Evolutionary conservation across 2,888 invertebrate genomes (phyloP), one percentile per base, ranked within the genome.

Genomic region (Sarcophaga variegata): DNA sequence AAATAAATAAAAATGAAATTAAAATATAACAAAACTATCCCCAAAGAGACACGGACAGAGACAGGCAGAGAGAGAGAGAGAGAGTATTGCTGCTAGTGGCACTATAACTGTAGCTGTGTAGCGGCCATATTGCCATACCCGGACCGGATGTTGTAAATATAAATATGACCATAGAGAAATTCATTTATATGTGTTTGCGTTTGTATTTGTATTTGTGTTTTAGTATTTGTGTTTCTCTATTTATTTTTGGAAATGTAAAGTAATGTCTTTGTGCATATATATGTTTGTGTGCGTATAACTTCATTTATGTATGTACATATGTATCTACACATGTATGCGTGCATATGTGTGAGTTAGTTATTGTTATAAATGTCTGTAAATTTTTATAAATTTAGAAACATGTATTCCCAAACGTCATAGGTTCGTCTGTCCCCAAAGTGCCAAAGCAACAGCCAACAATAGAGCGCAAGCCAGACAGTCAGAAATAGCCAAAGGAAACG

Each of bases 321-420:
- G 69, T 22, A 20, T 14, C 14, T 17, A 37, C 10, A 10, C 10
- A 37, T 37, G 17, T 71, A 54, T 71, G 25, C 47, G 4, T 71
- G 27, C 49, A 49, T 49, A 6, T 49, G 49, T 54, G 17, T 49
- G 14, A 1, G 37, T 37, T 37, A 37, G 8, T 2, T 37, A 37
- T 37, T 37, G 37, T 37, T 37, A 37, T 10, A 37, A 37, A 37
- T 37, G 37, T 37, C 37, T 45, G 8, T n/a, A 45, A 47, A n/a
- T 70, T 70, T 70, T 71, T 54, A 37, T 25, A 71, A 54, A 71
- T 59, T 54, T 71, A 59, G 27, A 71, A 71, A n/a, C 25, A n/a
- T 17, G n/a, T 71, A 59, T 25, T 27, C 27, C 71, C 59, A 59
- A 59, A n/a, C 17, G 27, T 8, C n/a, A 27, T 25, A n/a, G 59